Evolutionary conservation across 1,140 invertebrate species (phyloP).

Genomic region (Onthophagus taurus): DNA sequence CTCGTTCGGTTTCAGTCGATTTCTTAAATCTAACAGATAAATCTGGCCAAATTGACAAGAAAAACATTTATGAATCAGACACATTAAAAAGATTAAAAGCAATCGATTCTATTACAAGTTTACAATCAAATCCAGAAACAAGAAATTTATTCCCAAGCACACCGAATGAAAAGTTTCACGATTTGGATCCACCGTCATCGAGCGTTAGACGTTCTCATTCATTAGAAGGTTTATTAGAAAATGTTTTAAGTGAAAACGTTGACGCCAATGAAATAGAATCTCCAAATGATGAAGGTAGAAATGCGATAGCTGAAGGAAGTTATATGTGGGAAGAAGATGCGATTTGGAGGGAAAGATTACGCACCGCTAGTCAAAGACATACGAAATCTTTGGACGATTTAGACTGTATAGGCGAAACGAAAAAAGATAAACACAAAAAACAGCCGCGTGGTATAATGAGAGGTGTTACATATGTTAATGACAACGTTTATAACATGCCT

Average conservation of each 20-base stretch:
- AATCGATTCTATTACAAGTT: constrained; percentile 39
- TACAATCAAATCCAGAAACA: constrained; percentile 37
- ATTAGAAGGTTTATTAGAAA: constrained; percentile 53
- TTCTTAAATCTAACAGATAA: constrained; percentile 57
- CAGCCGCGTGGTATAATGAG: constrained; percentile 41
- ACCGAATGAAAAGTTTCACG: constrained; percentile 37
- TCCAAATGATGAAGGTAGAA: constrained; percentile 8
- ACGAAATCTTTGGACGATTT: constrained; percentile 71
- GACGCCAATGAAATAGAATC: constrained; percentile 3
- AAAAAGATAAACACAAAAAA: constrained; percentile 26
- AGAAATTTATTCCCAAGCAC: constrained; percentile 43
- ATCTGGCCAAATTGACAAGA: constrained; percentile 59
- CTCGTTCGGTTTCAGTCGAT: constrained; percentile 56
- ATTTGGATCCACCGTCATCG: constrained; percentile 14
- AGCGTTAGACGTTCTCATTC: constrained; percentile 43
- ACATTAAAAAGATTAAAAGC: constrained; percentile 50
- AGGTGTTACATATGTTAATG: constrained; percentile 67
- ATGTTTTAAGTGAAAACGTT: constrained; percentile 37
- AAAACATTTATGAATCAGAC: constrained; percentile 66
- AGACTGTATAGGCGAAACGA: constrained; percentile 43
- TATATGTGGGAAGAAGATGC: constrained; percentile 75
- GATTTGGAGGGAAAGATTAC: constrained; percentile 68
- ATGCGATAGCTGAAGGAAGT: constrained; percentile 40
- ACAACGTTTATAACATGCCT: constrained; percentile 49
- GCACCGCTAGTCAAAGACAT: constrained; percentile 67